Percentiles rank a stretch among this genome's conserved stretches.
These are phyloP conservation scores for Lynx canadensis DNA, from an alignment of 2,113 vertebrate species.

Conservation along the genomic window DNA sequence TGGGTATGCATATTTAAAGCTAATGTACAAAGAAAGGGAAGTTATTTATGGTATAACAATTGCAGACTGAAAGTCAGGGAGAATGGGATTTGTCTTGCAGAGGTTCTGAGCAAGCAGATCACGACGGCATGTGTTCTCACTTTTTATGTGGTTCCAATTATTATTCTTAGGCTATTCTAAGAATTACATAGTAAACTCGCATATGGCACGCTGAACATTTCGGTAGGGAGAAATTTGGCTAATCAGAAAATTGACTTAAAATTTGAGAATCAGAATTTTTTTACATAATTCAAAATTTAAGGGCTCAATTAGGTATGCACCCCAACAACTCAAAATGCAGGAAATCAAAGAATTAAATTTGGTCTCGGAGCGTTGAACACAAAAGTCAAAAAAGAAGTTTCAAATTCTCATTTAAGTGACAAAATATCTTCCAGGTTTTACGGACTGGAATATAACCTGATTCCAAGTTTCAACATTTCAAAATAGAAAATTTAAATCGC, in stretches of 20 bases:
- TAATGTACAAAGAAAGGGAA: background rate
- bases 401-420: background rate
- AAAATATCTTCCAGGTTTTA: background rate
- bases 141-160: background rate
- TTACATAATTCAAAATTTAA: background rate
- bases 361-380: background rate
- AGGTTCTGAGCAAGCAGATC: background rate
- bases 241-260: background rate
- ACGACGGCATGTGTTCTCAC: background rate
- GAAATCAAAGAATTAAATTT: background rate
- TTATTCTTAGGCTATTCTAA: background rate
- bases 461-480: background rate
- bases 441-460: background rate
- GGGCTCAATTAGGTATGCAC: background rate
- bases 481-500: background rate
- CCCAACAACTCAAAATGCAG: background rate
- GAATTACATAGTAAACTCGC: background rate
- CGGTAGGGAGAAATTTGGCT: background rate
- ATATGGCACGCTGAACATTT: background rate
- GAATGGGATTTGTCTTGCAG: constrained; percentile 10
- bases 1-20: background rate
- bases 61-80: background rate
- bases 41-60: constrained; percentile 13
- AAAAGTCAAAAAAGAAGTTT: background rate
- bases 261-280: background rate